These are phyloP conservation scores for Anthoscopus minutus DNA, from an alignment of 2,113 vertebrate species.

Conservation along the genomic window DNA sequence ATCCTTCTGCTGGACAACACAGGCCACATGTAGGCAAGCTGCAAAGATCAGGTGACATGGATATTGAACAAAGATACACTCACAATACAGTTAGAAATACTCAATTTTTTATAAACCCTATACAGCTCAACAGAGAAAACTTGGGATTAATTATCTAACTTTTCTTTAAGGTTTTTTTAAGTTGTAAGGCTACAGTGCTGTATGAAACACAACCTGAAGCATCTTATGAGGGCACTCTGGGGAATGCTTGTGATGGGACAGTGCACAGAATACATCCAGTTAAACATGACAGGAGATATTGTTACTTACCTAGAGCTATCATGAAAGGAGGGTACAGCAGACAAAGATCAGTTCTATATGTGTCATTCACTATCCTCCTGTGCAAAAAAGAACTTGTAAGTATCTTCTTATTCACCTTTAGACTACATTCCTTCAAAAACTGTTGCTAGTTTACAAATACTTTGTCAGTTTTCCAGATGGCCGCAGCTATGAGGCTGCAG, in stretches of 20 bases:
- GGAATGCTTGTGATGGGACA: background rate
- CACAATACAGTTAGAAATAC: background rate
- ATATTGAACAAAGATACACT: background rate
- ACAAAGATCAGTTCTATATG: slow-evolving; percentile 97
- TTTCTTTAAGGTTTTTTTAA: background rate
- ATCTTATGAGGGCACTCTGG: background rate
- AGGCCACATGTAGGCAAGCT: slow-evolving; percentile 97
- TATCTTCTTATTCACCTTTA: background rate
- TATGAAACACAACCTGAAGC: background rate
- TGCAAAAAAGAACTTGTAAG: slow-evolving; percentile 60
- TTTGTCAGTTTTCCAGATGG: background rate
- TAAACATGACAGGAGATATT: background rate
- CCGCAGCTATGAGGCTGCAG: background rate
- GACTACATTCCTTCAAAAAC: background rate
- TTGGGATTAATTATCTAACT: background rate
- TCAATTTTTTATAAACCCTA: background rate
- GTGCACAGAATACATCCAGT: background rate
- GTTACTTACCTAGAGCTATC: slow-evolving; percentile 92
- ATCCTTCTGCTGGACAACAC: slow-evolving; percentile 98
- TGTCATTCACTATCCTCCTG: slow-evolving; percentile 99
- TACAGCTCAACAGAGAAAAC: background rate
- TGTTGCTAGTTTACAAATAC: background rate
- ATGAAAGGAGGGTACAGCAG: slow-evolving; percentile 98
- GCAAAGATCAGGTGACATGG: slow-evolving; percentile 9
- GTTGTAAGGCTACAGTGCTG: background rate